These are phyloP conservation scores for Poecilus cupreus DNA, from an alignment of 2,888 invertebrate genomes.

Conservation along the genomic window DNA sequence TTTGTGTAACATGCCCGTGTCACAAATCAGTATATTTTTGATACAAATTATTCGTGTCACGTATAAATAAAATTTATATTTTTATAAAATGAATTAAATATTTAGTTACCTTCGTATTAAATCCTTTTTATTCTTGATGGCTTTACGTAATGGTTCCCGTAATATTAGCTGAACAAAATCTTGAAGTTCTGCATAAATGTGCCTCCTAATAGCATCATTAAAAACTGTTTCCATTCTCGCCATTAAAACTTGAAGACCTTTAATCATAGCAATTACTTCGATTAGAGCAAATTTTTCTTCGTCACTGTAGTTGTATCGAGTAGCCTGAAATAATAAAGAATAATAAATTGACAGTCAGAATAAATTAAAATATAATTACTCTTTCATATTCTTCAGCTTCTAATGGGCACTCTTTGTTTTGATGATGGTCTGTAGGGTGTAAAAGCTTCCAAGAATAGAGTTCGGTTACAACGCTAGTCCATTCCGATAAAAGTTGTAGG, in stretches of 20 bases:
- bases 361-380: constrained; percentile 72
- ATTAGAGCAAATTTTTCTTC: constrained; percentile 98
- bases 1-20: no score
- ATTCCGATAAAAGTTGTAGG: constrained; percentile 93
- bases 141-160: constrained; percentile 94
- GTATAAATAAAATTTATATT: no score
- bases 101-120: constrained; percentile 86
- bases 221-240: constrained; percentile 98
- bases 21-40: no score
- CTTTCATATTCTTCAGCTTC: constrained; percentile 99
- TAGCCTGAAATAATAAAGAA: constrained; percentile 78
- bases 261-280: constrained; percentile 99
- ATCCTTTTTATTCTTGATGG: constrained; percentile 98
- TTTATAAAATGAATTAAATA: constrained; percentile 56
- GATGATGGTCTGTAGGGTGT: constrained; percentile 97
- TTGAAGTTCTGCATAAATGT: constrained; percentile 97
- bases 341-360: constrained; percentile 1
- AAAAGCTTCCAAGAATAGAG: constrained; percentile 98
- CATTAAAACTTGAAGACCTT: constrained; percentile 97
- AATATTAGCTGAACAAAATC: constrained; percentile 94
- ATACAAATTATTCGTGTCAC: no score
- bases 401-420: constrained; percentile 94
- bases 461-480: constrained; percentile 98
- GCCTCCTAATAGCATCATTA: constrained; percentile 90
- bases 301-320: constrained; percentile 96